These are phyloP conservation scores for Bradypus variegatus DNA, from an alignment of 2,797 vertebrate genomes.

Conservation along the genomic window DNA sequence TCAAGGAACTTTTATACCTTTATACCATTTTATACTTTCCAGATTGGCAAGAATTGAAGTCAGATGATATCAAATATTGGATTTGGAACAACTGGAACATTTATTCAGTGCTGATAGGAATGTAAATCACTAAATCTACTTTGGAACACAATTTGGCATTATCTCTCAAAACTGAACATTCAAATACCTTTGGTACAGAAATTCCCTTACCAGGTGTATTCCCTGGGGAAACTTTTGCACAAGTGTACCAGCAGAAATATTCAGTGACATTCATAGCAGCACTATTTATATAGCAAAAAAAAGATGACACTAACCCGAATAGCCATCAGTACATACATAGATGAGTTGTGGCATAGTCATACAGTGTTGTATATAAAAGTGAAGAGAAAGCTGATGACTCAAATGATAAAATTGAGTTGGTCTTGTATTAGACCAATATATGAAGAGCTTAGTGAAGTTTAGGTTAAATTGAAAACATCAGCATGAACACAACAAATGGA, in stretches of 20 bases:
- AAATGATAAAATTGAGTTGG: neutral
- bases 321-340: neutral
- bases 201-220: neutral
- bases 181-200: neutral
- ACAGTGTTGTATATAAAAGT: neutral
- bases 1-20: neutral
- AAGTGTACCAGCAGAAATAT: neutral
- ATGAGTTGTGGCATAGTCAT: neutral
- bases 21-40: neutral
- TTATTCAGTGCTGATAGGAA: neutral
- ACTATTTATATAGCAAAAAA: neutral
- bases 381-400: neutral
- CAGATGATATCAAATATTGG: neutral
- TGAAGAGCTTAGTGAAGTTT: conserved; percentile 1
- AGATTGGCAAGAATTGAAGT: neutral
- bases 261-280: neutral
- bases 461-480: conserved; percentile 11
- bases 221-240: neutral
- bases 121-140: neutral
- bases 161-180: neutral
- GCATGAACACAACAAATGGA: neutral
- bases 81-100: neutral
- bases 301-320: neutral
- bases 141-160: neutral
- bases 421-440: neutral